These are phyloP conservation scores for Diploptera punctata DNA, from an alignment of 2,888 invertebrate genomes.

Conservation along the genomic window DNA sequence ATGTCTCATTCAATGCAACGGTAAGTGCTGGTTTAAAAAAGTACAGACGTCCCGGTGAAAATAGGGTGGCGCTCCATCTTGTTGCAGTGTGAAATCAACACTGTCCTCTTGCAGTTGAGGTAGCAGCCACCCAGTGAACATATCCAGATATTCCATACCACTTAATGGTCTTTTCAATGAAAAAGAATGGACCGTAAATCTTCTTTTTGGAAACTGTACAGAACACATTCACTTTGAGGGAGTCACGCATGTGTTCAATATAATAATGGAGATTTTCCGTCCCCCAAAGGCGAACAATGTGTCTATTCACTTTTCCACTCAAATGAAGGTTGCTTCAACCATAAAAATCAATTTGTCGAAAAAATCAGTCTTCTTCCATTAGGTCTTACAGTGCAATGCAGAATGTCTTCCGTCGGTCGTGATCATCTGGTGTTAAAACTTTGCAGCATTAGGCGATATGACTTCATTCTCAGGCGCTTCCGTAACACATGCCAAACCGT, in stretches of 20 bases:
- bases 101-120: not conserved
- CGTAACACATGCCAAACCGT: not conserved
- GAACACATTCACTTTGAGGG: not conserved
- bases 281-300: not conserved
- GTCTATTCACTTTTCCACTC: not conserved
- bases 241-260: not conserved
- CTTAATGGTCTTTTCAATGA: not conserved
- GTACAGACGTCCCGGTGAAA: too few relatives aligned
- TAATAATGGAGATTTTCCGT: not conserved
- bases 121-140: not conserved
- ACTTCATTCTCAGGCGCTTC: not conserved
- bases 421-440: not conserved
- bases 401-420: not conserved
- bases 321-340: not conserved
- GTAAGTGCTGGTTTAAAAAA: not conserved
- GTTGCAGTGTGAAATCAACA: too few relatives aligned
- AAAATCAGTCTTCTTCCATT: not conserved
- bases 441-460: not conserved
- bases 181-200: not conserved
- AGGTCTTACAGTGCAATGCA: not conserved
- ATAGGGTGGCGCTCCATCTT: too few relatives aligned
- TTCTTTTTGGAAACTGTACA: not conserved
- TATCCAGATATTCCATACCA: not conserved
- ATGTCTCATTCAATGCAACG: too few relatives aligned
- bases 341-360: not conserved